Conservation (phyloP, 2,888 invertebrate genomes). For the Amphipoea lucens region DNA sequence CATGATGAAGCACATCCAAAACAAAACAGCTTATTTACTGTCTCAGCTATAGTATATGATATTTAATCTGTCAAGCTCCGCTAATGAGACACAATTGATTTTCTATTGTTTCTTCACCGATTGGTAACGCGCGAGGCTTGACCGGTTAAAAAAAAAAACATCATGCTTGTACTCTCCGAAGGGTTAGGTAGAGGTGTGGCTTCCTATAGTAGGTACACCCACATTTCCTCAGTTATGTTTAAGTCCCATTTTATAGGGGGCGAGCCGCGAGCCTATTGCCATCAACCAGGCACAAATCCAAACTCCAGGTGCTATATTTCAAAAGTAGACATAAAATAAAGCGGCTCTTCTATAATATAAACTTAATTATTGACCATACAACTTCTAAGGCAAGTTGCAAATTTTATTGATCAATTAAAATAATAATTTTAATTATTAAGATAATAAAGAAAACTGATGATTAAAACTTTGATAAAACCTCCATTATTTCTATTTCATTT, state of each 20-base stretch:
- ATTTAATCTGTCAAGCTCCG: too few species aligned
- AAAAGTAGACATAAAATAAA: background rate
- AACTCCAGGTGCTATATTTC: background rate
- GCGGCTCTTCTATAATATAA: background rate
- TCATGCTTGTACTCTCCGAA: background rate
- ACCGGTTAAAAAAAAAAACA: background rate
- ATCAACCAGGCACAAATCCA: too few species aligned
- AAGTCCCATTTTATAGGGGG: background rate
- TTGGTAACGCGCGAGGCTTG: too few species aligned
- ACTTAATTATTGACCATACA: constrained; percentile 12
- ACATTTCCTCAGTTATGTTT: background rate
- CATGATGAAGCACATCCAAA: background rate
- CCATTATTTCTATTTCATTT: constrained; percentile 22
- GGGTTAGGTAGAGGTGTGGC: too few species aligned
- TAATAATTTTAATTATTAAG: constrained; percentile 26
- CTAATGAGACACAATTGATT: too few species aligned
- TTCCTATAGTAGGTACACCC: too few species aligned
- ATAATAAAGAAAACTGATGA: constrained; percentile 27
- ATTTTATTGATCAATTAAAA: constrained; percentile 48
- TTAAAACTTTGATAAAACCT: constrained; percentile 33
- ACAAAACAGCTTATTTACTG: background rate
- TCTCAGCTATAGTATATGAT: background rate
- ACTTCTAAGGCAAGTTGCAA: constrained; percentile 3
- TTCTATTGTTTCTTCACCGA: too few species aligned
- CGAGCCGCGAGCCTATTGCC: too few species aligned